These are phyloP conservation scores for Idaea straminata DNA, from an alignment of 2,888 invertebrate genomes.

Conservation along the genomic window DNA sequence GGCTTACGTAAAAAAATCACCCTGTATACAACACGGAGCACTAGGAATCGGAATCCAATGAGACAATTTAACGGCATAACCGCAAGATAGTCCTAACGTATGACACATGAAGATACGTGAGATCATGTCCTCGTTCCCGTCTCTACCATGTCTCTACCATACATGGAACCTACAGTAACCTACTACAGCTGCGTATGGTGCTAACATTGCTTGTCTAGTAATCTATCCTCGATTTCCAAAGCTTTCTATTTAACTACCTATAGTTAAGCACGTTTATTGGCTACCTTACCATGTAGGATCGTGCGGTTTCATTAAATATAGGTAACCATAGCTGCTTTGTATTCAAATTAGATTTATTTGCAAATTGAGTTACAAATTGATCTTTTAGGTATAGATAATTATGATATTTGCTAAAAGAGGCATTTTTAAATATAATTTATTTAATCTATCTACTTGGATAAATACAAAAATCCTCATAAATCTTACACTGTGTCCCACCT, in stretches of 20 bases:
- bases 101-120: conserved; percentile 44
- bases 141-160: conserved; percentile 34
- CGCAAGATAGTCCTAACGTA: conserved; percentile 31
- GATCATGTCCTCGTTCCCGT: conserved; percentile 49
- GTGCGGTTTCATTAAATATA: not conserved
- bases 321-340: not conserved
- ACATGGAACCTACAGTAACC: conserved; percentile 39
- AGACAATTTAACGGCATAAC: conserved; percentile 19
- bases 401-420: too few relatives aligned
- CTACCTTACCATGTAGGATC: conserved; percentile 5
- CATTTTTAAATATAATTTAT: too few relatives aligned
- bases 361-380: too few relatives aligned
- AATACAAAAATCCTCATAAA: too few relatives aligned
- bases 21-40: conserved; percentile 25
- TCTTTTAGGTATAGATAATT: too few relatives aligned
- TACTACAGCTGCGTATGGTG: conserved; percentile 40
- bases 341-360: too few relatives aligned
- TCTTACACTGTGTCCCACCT: too few relatives aligned
- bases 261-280: conserved; percentile 1
- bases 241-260: conserved; percentile 46
- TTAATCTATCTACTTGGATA: too few relatives aligned
- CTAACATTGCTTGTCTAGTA: conserved; percentile 39
- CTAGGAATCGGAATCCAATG: conserved; percentile 36
- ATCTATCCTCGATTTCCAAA: conserved; percentile 50
- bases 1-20: not conserved